Conservation (phyloP, 2,113 vertebrate species). For the Pipa parva region DNA sequence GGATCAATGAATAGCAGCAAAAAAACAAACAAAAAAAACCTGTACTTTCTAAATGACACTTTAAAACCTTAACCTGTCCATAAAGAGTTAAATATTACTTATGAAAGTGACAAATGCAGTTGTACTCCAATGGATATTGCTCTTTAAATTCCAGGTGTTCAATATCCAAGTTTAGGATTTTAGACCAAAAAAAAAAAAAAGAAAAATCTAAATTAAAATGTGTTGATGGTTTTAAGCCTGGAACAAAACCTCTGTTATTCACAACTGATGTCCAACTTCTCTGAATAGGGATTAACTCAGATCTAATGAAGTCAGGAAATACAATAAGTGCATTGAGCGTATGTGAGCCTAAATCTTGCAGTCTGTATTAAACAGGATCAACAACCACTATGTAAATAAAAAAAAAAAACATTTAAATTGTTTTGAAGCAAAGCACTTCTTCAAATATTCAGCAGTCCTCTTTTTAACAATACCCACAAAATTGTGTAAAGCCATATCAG, state of each 20-base stretch:
- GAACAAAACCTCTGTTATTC: no score
- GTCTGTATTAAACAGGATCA: no score
- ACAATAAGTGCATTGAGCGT: no score
- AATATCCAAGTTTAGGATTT: neutral
- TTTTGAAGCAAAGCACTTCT: constrained; percentile 35
- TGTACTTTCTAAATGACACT: neutral
- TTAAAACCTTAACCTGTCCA: neutral
- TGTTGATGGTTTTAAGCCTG: no score
- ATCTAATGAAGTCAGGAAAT: no score
- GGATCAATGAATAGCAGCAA: neutral
- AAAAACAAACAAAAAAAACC: neutral
- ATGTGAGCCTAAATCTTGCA: no score
- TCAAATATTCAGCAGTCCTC: constrained; percentile 33
- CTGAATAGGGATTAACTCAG: no score
- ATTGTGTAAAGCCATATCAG: constrained; percentile 43
- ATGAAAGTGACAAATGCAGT: neutral
- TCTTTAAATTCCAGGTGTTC: neutral
- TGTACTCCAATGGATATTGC: neutral
- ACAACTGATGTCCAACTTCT: no score
- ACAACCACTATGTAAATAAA: no score
- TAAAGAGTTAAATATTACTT: neutral
- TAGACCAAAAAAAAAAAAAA: no score
- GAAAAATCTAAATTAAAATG: no score
- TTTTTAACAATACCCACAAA: constrained; percentile 36
- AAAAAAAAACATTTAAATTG: no score